Base-by-base conservation (phyloP, 2,888 invertebrate genomes). In the Caenorhabditis parvicauda region DNA sequence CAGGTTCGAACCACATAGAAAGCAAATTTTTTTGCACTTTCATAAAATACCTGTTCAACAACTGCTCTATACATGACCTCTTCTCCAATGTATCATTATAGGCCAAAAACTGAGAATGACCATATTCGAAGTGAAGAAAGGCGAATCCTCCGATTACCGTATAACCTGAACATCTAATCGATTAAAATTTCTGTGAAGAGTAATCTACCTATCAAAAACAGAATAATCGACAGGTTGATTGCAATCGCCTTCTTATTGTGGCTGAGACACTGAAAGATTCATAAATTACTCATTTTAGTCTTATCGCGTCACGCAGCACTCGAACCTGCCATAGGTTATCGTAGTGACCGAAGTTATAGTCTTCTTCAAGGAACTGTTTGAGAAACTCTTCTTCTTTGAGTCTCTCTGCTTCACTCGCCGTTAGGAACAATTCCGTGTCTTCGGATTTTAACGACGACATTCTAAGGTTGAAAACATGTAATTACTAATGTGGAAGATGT, bases 111-210 rank as follows among this genome's bases (percentile, higher is more conserved):
- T n/a, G n/a, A n/a, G n/a, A n/a, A 45, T 70, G 62, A 7, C 57
- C 57, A 9, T 55, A 54, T 52, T 77, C 77, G 39, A 77, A 75
- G 47, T 76, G 67, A 35, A 77, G 62, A 47, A 77, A 77, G 21
- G 74, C 64, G 54, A 75, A 75, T 19, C 75, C 77, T 3, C 77
- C 77, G 48, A 78, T 56, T 3, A 74, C 55, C n/a, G 73, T 66
- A 57, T 77, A 77, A 43, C 27, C 42, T 44, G 44, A 44, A 44
- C 12, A 14, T 14, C 7, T 7, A 41, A 17, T 7, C 12, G 12
- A 9, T 12, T 12, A 41, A 41, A 9, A 7, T 32, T 12, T 12
- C 7, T 41, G 19, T 41, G 12, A 12, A 17, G 7, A 41, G 7
- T 14, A 9, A 44, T 24, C 12, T 24, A 44, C 65, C 51, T 22